Conservation (phyloP, 1,140 invertebrate species). For the Drosophila subobscura region DNA sequence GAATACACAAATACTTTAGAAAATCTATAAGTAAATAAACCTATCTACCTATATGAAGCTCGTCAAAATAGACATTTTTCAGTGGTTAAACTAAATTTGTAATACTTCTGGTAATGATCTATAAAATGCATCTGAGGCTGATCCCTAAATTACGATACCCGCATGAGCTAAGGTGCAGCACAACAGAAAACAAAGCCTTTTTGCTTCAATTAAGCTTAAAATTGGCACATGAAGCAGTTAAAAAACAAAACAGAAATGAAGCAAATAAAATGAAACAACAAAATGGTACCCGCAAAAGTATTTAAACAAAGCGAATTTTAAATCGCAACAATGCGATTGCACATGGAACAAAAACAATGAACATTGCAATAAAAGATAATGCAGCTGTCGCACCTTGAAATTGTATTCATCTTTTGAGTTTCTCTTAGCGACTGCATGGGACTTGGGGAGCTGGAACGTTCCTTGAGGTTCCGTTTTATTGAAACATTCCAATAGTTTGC, state of each 20-base stretch:
- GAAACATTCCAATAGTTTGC: not conserved
- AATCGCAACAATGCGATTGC: constrained; percentile 27
- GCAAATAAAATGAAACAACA: constrained; percentile 14
- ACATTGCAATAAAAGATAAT: constrained; percentile 41
- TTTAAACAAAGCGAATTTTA: constrained; percentile 39
- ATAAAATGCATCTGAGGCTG: too few species aligned
- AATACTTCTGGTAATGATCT: too few species aligned
- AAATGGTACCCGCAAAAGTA: constrained; percentile 39
- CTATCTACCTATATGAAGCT: too few species aligned
- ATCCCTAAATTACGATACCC: too few species aligned
- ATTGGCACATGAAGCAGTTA: constrained; percentile 41
- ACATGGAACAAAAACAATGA: constrained; percentile 32
- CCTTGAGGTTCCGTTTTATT: not conserved
- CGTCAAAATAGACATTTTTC: too few species aligned
- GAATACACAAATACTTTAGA: constrained; percentile 1
- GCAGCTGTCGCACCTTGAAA: constrained; percentile 30
- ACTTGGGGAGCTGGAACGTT: not conserved
- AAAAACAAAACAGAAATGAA: constrained; percentile 15
- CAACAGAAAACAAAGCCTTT: constrained; percentile 35
- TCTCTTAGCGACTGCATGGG: not conserved
- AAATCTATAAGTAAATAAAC: constrained; percentile 2
- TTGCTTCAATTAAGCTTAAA: constrained; percentile 48
- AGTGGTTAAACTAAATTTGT: too few species aligned
- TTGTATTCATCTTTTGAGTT: constrained; percentile 20
- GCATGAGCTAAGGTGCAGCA: too few species aligned